Evolutionary conservation across 2,113 vertebrate genomes (phyloP).

Genomic region (Himantopus leucocephalus): DNA sequence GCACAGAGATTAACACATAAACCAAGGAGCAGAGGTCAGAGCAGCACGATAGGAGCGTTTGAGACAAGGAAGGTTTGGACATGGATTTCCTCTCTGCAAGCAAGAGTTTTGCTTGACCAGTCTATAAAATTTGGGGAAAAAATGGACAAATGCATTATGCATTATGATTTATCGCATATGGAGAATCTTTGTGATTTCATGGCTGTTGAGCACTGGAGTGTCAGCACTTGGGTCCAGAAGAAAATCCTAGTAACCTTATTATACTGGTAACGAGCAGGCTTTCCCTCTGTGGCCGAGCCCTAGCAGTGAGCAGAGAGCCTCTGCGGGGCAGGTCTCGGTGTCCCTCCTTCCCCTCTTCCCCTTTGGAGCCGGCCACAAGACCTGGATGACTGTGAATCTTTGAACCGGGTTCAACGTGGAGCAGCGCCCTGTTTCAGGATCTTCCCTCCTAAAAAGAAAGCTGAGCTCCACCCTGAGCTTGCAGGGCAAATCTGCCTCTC

Average conservation of each 20-base stretch:
- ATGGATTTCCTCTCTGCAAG: neutral
- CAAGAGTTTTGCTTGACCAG: neutral
- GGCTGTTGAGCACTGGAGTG: neutral
- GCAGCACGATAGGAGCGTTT: fast-evolving
- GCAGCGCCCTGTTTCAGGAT: neutral
- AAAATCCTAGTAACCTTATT: neutral
- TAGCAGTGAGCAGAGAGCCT: neutral
- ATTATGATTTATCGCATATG: neutral
- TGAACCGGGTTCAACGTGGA: fast-evolving
- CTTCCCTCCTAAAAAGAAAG: neutral
- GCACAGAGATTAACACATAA: neutral
- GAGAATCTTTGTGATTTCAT: neutral
- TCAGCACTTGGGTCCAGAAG: neutral
- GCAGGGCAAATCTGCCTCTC: neutral
- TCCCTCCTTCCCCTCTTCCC: neutral
- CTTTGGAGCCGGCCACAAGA: neutral
- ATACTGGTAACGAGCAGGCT: fast-evolving
- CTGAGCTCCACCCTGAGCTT: neutral
- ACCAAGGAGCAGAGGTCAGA: neutral
- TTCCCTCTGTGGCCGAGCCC: neutral
- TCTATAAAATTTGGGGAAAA: neutral
- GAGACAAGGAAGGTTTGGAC: neutral
- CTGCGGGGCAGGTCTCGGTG: fast-evolving
- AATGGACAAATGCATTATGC: neutral
- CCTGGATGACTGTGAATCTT: neutral